Percentiles rank a stretch among this genome's conserved stretches.
phyloP scores from a whole-genome alignment of 2,888 invertebrate species.

The Crematogaster levior region DNA sequence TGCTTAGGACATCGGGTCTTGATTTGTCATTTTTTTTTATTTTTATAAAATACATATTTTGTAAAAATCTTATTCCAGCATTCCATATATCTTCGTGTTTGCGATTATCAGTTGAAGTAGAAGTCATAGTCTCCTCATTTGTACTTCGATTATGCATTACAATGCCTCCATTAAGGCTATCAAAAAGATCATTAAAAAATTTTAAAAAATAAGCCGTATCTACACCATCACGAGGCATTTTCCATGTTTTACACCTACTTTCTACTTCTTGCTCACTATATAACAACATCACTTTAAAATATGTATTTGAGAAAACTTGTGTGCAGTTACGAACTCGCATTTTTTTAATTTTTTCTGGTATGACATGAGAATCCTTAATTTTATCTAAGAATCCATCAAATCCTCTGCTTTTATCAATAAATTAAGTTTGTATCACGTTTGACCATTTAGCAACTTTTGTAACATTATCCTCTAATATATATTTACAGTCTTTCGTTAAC shows the following conservation, averaged over 20 bases:
- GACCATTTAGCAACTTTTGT: neutral
- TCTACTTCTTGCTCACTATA: neutral
- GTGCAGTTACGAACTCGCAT: neutral
- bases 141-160: neutral
- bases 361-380: neutral
- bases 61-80: neutral
- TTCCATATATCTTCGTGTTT: neutral
- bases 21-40: too few species aligned
- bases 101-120: neutral
- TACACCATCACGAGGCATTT: neutral
- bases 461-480: neutral
- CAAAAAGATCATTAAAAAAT: neutral
- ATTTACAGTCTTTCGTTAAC: neutral
- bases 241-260: neutral
- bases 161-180: neutral
- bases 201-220: neutral
- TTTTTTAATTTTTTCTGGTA: neutral
- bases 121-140: neutral
- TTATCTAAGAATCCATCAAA: neutral
- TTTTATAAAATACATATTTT: neutral
- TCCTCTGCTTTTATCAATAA: neutral
- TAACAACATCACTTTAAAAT: neutral
- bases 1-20: too few species aligned
- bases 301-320: neutral
- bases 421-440: neutral